These are phyloP conservation scores for Gallinago paraguaiae DNA, from an alignment of 2,113 vertebrate genomes.

Conservation along the genomic window DNA sequence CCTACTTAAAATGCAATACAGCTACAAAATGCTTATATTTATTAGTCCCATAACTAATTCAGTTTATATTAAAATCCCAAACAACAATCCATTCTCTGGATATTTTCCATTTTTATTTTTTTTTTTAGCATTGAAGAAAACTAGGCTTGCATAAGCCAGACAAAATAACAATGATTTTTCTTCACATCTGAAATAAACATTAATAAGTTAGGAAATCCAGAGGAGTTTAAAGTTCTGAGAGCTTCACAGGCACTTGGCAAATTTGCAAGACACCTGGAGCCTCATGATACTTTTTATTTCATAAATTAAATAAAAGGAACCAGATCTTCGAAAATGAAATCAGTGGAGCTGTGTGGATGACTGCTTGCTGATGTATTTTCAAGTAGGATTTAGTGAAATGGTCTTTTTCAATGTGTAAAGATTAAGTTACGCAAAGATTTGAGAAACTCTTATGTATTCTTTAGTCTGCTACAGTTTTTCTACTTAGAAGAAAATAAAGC, in stretches of 20 bases:
- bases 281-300: neutral
- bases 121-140: neutral
- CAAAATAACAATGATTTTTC: conserved; percentile 27
- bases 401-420: neutral
- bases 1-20: conserved; percentile 48
- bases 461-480: neutral
- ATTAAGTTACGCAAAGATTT: neutral
- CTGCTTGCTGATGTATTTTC: neutral
- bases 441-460: neutral
- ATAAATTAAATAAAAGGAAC: neutral
- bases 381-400: neutral
- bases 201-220: conserved; percentile 23
- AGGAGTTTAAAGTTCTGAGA: conserved; percentile 10
- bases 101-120: neutral
- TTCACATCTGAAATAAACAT: neutral
- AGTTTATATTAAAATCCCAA: conserved; percentile 62
- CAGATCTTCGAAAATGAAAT: neutral
- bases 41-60: conserved; percentile 48
- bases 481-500: neutral
- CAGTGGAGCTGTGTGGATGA: neutral
- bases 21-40: conserved; percentile 18
- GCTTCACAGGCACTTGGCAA: conserved; percentile 3
- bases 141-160: neutral
- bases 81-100: conserved; percentile 3
- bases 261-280: neutral